phyloP scores from a whole-genome alignment of 2,113 vertebrate species.

The Pipa parva region DNA sequence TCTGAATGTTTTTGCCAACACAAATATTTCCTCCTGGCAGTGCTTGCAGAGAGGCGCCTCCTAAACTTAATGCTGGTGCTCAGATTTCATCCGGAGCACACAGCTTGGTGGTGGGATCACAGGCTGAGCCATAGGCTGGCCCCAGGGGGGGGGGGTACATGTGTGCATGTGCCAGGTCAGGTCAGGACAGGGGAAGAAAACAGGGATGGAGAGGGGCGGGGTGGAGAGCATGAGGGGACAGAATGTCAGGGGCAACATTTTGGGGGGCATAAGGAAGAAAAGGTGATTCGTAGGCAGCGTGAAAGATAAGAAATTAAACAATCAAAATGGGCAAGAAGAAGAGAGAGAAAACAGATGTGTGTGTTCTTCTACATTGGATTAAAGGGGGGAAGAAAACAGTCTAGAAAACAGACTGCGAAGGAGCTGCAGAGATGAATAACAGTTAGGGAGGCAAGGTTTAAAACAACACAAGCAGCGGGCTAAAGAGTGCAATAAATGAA shows the following conservation, averaged over 20 bases:
- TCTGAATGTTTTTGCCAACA: constrained; percentile 53
- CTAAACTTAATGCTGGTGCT: constrained; percentile 47
- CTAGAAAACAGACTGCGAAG: neutral
- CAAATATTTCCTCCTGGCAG: constrained; percentile 55
- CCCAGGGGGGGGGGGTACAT: neutral
- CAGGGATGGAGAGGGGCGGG: neutral
- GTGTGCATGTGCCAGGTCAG: neutral
- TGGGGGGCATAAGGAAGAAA: neutral
- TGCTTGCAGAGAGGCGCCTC: constrained; percentile 42
- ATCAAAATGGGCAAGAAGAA: no score
- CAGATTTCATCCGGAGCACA: constrained; percentile 42
- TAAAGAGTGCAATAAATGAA: no score
- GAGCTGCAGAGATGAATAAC: neutral
- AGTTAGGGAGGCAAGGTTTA: no score
- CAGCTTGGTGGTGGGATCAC: constrained; percentile 2
- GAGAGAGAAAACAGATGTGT: no score
- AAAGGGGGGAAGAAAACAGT: neutral
- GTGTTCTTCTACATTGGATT: no score
- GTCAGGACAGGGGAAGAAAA: neutral
- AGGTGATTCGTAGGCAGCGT: neutral
- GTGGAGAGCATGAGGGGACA: neutral
- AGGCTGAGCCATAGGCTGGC: neutral
- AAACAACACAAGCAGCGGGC: no score
- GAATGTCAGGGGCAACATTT: neutral
- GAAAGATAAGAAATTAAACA: no score